These are phyloP conservation scores for Orestias chungarensis DNA, from an alignment of 2,797 vertebrate species.

Conservation along the genomic window DNA sequence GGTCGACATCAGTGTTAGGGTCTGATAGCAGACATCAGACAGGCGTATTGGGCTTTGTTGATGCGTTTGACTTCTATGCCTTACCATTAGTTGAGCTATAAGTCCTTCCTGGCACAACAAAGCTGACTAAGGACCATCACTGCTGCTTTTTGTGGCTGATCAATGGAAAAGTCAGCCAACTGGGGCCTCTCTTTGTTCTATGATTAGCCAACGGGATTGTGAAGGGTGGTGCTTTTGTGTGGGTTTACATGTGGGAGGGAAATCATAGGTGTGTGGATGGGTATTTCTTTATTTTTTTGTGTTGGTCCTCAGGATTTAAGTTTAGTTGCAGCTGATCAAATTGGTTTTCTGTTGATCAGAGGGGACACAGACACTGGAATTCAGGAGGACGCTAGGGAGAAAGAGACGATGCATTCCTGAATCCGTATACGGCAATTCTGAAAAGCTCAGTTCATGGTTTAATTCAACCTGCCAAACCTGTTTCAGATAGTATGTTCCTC, in stretches of 20 bases:
- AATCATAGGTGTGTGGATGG: conserved; percentile 37
- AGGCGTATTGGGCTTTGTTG: conserved; percentile 50
- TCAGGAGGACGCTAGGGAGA: conserved; percentile 9
- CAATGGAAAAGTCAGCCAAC: conserved; percentile 66
- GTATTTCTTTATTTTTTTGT: conserved; percentile 24
- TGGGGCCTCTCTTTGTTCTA: conserved; percentile 70
- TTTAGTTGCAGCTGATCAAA: conserved; percentile 3
- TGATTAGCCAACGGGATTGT: conserved; percentile 69
- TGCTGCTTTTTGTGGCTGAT: conserved; percentile 58
- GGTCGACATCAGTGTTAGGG: conserved; percentile 28
- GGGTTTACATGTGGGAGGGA: conserved; percentile 49
- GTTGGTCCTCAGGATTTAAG: conserved; percentile 17
- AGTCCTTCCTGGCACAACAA: conserved; percentile 66
- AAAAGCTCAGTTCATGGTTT: too few relatives aligned
- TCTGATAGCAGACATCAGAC: conserved; percentile 23
- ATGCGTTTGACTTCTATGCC: conserved; percentile 55
- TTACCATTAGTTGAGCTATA: conserved; percentile 57
- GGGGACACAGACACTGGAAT: not conserved
- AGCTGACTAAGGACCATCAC: conserved; percentile 51
- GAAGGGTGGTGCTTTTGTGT: conserved; percentile 57
- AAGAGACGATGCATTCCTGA: not conserved
- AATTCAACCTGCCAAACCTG: too few relatives aligned
- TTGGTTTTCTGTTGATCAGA: conserved; percentile 21
- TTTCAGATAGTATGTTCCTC: too few relatives aligned
- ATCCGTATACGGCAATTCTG: too few relatives aligned